These are phyloP conservation scores for Rhipidura dahli DNA, from an alignment of 2,113 vertebrate genomes.

Conservation along the genomic window DNA sequence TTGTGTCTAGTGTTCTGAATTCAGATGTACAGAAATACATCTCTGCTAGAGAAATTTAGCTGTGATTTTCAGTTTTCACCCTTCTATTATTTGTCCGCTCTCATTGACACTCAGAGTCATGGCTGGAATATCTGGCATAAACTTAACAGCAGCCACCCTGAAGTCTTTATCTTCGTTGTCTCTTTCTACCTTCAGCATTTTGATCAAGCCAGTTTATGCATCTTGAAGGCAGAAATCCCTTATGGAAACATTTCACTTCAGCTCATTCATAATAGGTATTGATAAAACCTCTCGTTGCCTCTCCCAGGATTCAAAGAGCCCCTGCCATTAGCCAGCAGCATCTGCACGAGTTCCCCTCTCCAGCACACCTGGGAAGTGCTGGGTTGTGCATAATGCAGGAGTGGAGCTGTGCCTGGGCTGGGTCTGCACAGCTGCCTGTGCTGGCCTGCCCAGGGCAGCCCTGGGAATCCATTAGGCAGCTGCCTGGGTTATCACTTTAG, in stretches of 20 bases:
- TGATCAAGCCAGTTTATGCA: background rate
- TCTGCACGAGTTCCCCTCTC: background rate
- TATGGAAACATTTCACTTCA: constrained; percentile 35
- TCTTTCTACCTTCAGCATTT: background rate
- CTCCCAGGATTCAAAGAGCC: background rate
- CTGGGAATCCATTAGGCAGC: background rate
- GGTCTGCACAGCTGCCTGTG: background rate
- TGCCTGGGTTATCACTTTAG: background rate
- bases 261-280: background rate
- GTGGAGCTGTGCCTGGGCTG: background rate
- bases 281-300: constrained; percentile 17
- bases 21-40: background rate
- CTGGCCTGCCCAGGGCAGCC: background rate
- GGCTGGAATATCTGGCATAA: background rate
- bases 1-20: background rate
- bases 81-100: background rate
- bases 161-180: background rate
- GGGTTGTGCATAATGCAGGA: constrained; percentile 39
- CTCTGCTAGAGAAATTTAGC: background rate
- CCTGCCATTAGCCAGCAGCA: constrained; percentile 23
- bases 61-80: background rate
- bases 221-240: constrained; percentile 42
- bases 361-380: background rate
- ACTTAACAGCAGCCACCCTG: background rate
- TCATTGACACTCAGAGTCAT: background rate